Evolutionary conservation across 2,113 vertebrate genomes (phyloP).

Genomic region (Percina caprodes): DNA sequence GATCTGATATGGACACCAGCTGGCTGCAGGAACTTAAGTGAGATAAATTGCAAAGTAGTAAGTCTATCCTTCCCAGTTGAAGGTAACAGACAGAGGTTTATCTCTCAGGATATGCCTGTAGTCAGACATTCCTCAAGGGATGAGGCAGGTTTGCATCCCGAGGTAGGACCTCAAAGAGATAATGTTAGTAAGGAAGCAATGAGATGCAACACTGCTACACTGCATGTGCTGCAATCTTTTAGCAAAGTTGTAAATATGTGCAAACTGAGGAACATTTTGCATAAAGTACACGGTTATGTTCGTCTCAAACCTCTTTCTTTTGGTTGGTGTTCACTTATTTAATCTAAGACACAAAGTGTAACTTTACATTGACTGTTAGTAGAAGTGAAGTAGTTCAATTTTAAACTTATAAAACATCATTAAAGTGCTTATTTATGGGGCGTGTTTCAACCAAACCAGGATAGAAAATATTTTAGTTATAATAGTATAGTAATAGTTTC

Average conservation of each 20-base stretch:
- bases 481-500: too few species aligned
- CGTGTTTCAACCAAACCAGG: too few species aligned
- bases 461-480: too few species aligned
- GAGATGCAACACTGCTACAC: background rate
- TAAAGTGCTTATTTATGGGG: background rate
- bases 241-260: constrained; percentile 1
- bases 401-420: background rate
- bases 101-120: constrained; percentile 58
- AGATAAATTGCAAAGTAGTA: constrained; percentile 79
- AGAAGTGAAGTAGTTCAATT: background rate
- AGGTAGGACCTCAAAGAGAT: constrained; percentile 50
- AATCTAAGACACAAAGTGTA: background rate
- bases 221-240: background rate
- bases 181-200: constrained; percentile 15
- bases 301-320: background rate
- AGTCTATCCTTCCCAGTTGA: constrained; percentile 63
- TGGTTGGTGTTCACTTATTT: background rate
- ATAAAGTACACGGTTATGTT: background rate
- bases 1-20: constrained; percentile 74
- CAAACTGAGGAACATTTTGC: background rate
- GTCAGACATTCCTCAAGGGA: constrained; percentile 48
- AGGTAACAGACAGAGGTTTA: constrained; percentile 73
- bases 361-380: background rate
- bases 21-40: constrained; percentile 76
- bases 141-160: constrained; percentile 52